Base-by-base conservation (phyloP, 2,797 vertebrate species). In the Megalops cyprinoides region DNA sequence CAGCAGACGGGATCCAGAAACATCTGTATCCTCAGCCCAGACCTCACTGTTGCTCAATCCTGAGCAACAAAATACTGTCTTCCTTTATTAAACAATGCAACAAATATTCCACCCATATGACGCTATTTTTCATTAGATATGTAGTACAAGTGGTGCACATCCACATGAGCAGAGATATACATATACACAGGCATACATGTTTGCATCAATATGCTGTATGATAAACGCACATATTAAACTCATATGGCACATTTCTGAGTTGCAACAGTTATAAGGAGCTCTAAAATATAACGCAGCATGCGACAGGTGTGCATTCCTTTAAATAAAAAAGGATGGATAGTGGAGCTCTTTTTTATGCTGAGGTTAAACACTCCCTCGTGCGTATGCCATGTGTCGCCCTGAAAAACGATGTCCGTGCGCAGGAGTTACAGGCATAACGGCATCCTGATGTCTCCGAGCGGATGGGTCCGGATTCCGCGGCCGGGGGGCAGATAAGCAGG, bases 261-360 rank as follows among this genome's bases (percentile, higher is more conserved):
- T 82, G 25, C 23, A 81, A 79, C 69, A 62, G 75, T 76, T 71
- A 78, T 80, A 83, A 77, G 65, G 55, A 49, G 76, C 84, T 81
- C 75, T 77, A 42, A 74, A 46, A 82, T 82, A 76, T 73, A 83
- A 53, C 23, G 77, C 82, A 75, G 80, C 78, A 82, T 85, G 77
- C 31, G 84, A 87, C 91, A 93, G 91, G 90, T 91, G 91, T 85
- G 79, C 90, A 92, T 93, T 93, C 91, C 89, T 85, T 25, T 56
- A 37, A 74, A 78, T 62, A 51, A 46, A 76, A 18, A n/a, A 78
- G 34, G 34, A 67, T 42, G 51, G 71, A 39, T 75, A 86, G 84
- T 89, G 77, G 42, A 87, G 86, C 85, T 85, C 86, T 85, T 82
- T 82, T 86, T 86, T 85, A 87, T 79, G 81, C 84, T 85, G 86